phyloP scores from a whole-genome alignment of 2,888 invertebrate genomes.

The Ophion ellenae region DNA sequence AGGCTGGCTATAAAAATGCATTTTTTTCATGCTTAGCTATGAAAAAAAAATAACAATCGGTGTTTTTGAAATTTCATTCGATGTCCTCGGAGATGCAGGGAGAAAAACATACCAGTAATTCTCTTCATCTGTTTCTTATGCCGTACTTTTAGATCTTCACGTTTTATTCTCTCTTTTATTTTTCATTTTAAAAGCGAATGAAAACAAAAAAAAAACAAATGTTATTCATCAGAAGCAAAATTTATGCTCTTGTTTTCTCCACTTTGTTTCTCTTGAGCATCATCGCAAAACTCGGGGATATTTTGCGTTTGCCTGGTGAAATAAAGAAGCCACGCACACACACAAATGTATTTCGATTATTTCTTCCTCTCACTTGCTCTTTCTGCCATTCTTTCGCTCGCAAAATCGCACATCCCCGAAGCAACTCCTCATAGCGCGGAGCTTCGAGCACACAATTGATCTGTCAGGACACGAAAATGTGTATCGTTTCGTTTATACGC shows the following conservation, averaged over 20 bases:
- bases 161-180: background rate
- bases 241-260: slow-evolving; percentile 50
- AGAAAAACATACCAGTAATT: background rate
- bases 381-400: slow-evolving; percentile 6
- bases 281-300: slow-evolving; percentile 46
- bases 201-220: slow-evolving; percentile 33
- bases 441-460: slow-evolving; percentile 50
- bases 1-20: no score
- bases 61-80: background rate
- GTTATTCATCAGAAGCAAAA: slow-evolving; percentile 32
- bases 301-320: slow-evolving; percentile 18
- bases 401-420: background rate
- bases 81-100: background rate
- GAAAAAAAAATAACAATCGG: background rate
- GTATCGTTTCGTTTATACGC: slow-evolving; percentile 33
- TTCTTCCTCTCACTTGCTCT: background rate
- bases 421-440: slow-evolving; percentile 13
- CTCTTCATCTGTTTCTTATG: background rate
- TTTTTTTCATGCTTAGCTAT: background rate
- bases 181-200: background rate
- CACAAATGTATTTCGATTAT: background rate
- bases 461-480: slow-evolving; percentile 35
- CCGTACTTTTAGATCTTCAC: background rate
- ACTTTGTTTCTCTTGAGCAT: slow-evolving; percentile 52
- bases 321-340: background rate